Percentiles rank a stretch among this genome's conserved stretches.
Conservation (phyloP, 2,113 vertebrate genomes). For the Pseudorhombus dupliciocellatus region DNA sequence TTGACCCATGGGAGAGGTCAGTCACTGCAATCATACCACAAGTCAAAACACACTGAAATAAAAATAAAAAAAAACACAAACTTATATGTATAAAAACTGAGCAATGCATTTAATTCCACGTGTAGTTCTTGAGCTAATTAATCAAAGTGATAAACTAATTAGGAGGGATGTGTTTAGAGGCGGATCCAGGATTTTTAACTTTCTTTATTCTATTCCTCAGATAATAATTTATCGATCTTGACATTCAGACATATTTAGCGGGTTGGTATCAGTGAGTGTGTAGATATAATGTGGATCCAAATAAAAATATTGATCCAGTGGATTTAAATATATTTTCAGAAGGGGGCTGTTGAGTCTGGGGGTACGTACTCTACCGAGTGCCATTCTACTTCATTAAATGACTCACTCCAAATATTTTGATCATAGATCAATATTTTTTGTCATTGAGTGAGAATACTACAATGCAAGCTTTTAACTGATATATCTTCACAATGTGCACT, state of each 20-base stretch:
- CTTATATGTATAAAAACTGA: not conserved
- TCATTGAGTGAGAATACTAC: not conserved
- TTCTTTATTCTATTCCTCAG: too few species aligned
- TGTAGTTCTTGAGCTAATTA: not conserved
- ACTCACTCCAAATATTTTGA: not conserved
- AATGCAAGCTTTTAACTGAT: too few species aligned
- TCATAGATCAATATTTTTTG: not conserved
- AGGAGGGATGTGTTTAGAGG: not conserved
- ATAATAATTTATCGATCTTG: too few species aligned
- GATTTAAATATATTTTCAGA: not conserved
- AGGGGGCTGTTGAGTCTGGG: too few species aligned
- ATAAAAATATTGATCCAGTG: not conserved
- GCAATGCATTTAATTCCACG: not conserved
- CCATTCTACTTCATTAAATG: not conserved
- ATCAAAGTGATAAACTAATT: not conserved
- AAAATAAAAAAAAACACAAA: not conserved
- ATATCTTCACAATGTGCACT: not conserved
- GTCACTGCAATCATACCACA: constrained; percentile 32
- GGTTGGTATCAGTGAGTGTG: not conserved
- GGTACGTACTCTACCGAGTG: not conserved
- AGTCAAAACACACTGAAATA: constrained; percentile 41
- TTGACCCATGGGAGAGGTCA: constrained; percentile 40
- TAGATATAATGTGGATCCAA: not conserved
- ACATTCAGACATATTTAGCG: not conserved
- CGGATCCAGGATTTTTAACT: too few species aligned